Base-by-base conservation (phyloP, 2,113 vertebrate species). In the Balaeniceps rex region DNA sequence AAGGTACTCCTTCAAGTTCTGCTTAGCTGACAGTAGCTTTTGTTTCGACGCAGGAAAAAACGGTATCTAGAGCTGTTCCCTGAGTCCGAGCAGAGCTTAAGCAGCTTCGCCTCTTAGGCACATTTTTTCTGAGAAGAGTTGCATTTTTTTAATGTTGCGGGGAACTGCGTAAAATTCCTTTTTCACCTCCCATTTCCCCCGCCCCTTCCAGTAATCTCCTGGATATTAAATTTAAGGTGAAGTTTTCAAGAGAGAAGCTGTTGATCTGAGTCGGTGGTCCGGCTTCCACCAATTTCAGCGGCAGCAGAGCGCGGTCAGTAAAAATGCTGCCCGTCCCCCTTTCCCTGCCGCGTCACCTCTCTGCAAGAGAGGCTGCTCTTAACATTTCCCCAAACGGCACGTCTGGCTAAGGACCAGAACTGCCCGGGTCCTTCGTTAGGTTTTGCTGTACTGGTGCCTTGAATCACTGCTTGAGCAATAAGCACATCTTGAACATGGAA, bases 1-100 rank as follows among this genome's bases (percentile, higher is more conserved):
- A 86, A 94, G 86, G 51, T 76, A 42, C 40, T 91, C 25, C 55
- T 83, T 89, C 75, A 34, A 25, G 76, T 82, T 94, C 81, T 89
- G 78, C 55, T 71, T 40, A 79, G 65, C 10, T 68, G 44, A 54
- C 40, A 21, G 89, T 19, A 42, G 87, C 65, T 64, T 92, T 71
- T 88, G 69, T 87, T 88, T 64, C 42, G 17, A n/a, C 10, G 7
- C 80, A 44, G 78, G 58, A 57, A 66, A 26, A 80, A 64, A 31
- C 33, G 72, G 13, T 65, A 23, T 15, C 75, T 55, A 5, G 83
- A 60, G 70, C 42, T 55, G 29, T 72, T 70, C 33, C 49, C 42
- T 4, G 54, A 55, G 46, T 33, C 34, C 0, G 0, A 75, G 74
- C 74, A 82, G 83, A 76, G 29, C 65, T 84, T 25, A 9, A 71